Evolutionary conservation across 2,113 vertebrate species (phyloP).

Genomic region (Candoia aspera): DNA sequence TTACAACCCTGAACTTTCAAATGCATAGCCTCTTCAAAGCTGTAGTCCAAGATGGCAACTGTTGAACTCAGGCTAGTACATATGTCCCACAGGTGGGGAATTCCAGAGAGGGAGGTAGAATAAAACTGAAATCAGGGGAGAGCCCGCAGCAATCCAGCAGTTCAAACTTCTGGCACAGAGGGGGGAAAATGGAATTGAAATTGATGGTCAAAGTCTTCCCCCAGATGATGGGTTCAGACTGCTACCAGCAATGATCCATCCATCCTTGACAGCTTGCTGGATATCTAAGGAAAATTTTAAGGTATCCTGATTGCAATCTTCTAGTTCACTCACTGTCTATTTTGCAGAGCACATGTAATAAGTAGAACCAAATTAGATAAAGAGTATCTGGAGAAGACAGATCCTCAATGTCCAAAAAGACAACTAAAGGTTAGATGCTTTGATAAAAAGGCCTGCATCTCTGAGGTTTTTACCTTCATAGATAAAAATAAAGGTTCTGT

Average conservation of each 20-base stretch:
- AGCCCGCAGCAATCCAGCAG: background rate
- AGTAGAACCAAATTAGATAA: background rate
- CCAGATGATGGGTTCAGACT: too few relatives aligned
- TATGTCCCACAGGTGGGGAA: too few relatives aligned
- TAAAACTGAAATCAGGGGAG: too few relatives aligned
- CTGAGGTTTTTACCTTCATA: background rate
- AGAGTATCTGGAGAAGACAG: background rate
- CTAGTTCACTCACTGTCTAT: background rate
- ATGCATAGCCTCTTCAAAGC: too few relatives aligned
- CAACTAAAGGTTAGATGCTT: background rate
- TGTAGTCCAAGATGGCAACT: too few relatives aligned
- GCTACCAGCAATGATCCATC: background rate
- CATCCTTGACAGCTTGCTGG: background rate
- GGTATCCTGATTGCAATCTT: too few relatives aligned
- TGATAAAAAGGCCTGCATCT: background rate
- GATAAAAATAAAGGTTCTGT: background rate
- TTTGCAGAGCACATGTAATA: background rate
- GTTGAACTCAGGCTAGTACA: too few relatives aligned
- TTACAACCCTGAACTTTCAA: too few relatives aligned
- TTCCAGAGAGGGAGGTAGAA: too few relatives aligned
- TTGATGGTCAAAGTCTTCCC: too few relatives aligned
- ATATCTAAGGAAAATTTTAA: background rate
- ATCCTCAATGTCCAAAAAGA: background rate
- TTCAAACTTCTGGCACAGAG: background rate
- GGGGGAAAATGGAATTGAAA: too few relatives aligned